Percentiles rank a stretch among this genome's conserved stretches.
Conservation (phyloP, 2,797 vertebrate genomes). For the Tinamus major region DNA sequence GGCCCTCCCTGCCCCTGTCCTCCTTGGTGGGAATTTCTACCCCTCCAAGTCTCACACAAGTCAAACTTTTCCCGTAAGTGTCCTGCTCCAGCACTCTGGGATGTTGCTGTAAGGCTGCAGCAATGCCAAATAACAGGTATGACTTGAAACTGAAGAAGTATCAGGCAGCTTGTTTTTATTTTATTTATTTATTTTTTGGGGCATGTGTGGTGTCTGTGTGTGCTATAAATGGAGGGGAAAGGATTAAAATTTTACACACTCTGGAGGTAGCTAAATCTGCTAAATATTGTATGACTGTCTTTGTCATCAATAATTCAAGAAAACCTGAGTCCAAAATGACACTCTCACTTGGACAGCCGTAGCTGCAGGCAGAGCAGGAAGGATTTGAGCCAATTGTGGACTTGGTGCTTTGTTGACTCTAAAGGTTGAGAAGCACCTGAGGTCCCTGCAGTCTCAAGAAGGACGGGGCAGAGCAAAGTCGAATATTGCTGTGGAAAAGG, state of each 20-base stretch:
- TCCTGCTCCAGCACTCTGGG: neutral
- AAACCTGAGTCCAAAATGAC: conserved; percentile 18
- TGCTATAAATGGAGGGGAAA: conserved; percentile 29
- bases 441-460: conserved; percentile 21
- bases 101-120: neutral
- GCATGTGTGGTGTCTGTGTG: neutral
- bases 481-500: conserved; percentile 14
- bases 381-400: neutral
- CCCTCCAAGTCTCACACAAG: fast-evolving
- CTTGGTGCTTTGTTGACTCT: conserved; percentile 46
- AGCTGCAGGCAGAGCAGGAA: conserved; percentile 36
- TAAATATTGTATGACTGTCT: conserved; percentile 62
- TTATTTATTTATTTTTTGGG: no score
- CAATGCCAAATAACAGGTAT: neutral
- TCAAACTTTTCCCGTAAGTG: neutral
- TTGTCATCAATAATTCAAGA: conserved; percentile 63
- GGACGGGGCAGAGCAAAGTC: conserved; percentile 26
- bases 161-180: neutral
- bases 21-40: neutral
- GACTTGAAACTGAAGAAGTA: conserved; percentile 21
- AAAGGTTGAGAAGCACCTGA: conserved; percentile 65
- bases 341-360: conserved; percentile 24
- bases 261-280: conserved; percentile 33
- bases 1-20: neutral
- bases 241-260: conserved; percentile 52